These are phyloP conservation scores for Epinephelus awoara DNA, from an alignment of 2,797 vertebrate genomes.

Conservation along the genomic window DNA sequence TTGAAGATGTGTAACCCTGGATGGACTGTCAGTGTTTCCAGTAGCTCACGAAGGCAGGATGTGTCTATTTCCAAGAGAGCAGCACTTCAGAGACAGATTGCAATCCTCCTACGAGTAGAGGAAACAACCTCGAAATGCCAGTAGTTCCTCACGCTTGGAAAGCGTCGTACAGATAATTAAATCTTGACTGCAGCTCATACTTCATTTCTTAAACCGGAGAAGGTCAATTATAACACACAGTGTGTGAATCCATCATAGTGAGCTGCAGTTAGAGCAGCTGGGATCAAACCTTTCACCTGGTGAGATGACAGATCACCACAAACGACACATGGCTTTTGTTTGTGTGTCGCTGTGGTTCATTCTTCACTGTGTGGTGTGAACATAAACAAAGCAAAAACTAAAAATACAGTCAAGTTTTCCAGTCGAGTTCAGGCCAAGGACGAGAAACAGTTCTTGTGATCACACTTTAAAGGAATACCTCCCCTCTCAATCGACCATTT, in stretches of 20 bases:
- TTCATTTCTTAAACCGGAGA: constrained; percentile 42
- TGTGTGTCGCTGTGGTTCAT: background rate
- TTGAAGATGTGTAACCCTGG: constrained; percentile 7
- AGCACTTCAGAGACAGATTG: constrained; percentile 14
- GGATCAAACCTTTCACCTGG: constrained; percentile 26
- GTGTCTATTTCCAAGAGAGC: constrained; percentile 40
- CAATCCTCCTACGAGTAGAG: constrained; percentile 32
- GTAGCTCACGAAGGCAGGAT: constrained; percentile 25
- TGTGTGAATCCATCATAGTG: constrained; percentile 30
- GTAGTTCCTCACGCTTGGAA: constrained; percentile 43
- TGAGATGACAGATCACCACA: background rate
- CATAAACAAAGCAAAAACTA: constrained; percentile 17
- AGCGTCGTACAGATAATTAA: constrained; percentile 8
- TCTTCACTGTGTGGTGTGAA: constrained; percentile 8
- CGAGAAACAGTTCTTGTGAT: constrained; percentile 13
- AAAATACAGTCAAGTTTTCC: constrained; percentile 22
- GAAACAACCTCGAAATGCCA: constrained; percentile 38
- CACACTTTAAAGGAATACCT: background rate
- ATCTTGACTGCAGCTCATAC: constrained; percentile 32
- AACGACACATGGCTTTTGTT: background rate
- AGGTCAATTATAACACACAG: constrained; percentile 7
- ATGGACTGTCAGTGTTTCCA: constrained; percentile 29
- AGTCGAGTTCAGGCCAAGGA: constrained; percentile 8
- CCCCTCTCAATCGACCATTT: too few relatives aligned
- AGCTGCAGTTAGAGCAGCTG: background rate